These are phyloP conservation scores for Tigriopus japonicus DNA, from an alignment of 1,140 invertebrate species.

Conservation along the genomic window DNA sequence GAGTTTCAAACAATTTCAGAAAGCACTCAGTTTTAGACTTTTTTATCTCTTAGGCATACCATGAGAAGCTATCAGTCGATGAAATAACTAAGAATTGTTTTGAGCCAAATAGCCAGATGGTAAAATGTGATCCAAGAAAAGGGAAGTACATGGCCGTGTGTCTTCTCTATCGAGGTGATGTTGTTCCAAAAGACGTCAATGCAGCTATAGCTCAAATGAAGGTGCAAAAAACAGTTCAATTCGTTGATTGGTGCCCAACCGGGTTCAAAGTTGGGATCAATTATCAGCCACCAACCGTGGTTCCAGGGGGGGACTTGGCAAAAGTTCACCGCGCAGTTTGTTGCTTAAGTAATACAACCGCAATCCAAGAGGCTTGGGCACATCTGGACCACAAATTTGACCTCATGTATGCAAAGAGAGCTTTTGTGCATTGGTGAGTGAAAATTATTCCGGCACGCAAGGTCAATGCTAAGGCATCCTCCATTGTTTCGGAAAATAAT, in stretches of 20 bases:
- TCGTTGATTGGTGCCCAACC: conserved; percentile 22
- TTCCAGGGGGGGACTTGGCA: conserved; percentile 60
- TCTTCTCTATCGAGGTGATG: conserved; percentile 30
- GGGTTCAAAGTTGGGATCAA: conserved; percentile 32
- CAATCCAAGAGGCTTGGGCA: conserved; percentile 31
- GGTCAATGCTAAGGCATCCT: too few relatives aligned
- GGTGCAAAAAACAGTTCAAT: conserved; percentile 16
- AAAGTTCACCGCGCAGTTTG: conserved; percentile 65
- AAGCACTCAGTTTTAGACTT: too few relatives aligned
- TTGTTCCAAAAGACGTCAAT: conserved; percentile 30
- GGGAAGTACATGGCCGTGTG: conserved; percentile 27
- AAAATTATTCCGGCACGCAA: too few relatives aligned
- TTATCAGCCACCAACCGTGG: conserved; percentile 64
- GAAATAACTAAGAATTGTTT: conserved; percentile 32
- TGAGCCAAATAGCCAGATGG: conserved; percentile 30
- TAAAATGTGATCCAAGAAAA: conserved; percentile 32
- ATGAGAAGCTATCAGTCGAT: conserved; percentile 23
- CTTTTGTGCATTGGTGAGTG: conserved; percentile 28
- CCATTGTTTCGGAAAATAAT: too few relatives aligned
- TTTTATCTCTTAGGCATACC: not conserved
- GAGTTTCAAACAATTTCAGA: too few relatives aligned
- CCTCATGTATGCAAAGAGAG: conserved; percentile 28
- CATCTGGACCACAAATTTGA: conserved; percentile 28
- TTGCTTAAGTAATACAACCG: conserved; percentile 59
- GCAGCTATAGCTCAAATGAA: conserved; percentile 28